Evolutionary conservation across 2,113 vertebrate genomes (phyloP).

Genomic region (Motacilla alba): DNA sequence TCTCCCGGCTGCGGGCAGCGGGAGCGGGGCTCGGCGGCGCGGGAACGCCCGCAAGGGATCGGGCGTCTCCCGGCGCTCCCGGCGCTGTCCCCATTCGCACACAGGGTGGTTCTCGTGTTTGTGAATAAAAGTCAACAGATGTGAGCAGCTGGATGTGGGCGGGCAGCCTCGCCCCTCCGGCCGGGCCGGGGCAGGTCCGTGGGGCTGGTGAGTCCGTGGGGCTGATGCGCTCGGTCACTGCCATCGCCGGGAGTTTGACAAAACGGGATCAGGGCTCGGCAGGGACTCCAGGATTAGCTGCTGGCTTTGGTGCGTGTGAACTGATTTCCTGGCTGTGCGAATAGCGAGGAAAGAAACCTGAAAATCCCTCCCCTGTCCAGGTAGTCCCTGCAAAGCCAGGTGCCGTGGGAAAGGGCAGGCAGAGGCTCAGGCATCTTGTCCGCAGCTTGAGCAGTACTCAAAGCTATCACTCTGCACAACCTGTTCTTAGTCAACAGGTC

Average conservation of each 20-base stretch:
- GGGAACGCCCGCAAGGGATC: neutral
- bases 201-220: neutral
- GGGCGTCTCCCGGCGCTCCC: neutral
- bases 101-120: neutral
- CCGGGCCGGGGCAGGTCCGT: neutral
- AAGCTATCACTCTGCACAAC: neutral
- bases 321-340: neutral
- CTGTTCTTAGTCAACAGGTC: neutral
- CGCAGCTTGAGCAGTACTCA: neutral
- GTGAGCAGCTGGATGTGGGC: neutral
- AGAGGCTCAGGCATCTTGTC: neutral
- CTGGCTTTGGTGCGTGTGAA: neutral
- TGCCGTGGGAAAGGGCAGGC: neutral
- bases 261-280: neutral
- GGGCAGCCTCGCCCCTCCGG: neutral
- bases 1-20: neutral
- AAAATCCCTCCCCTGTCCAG: neutral
- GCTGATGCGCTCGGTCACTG: rapidly evolving
- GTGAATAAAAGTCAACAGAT: neutral
- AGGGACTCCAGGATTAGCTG: neutral
- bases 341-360: neutral
- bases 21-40: neutral
- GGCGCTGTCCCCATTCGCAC: neutral
- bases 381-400: neutral
- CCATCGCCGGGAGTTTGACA: neutral